Conservation (phyloP, 2,113 vertebrate genomes). For the Xenopus tropicalis region UCB_Xtro_10.0 CM004447.2:47637501-47638000, state of each 20-base stretch:
- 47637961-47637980: too few species aligned
- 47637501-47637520: too few species aligned
- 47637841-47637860: not conserved
- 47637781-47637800: conserved; percentile 9
- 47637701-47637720: conserved; percentile 9
- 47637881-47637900: too few species aligned
- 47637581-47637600: not conserved
- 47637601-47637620: not conserved
- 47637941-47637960: too few species aligned
- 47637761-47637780: not conserved
- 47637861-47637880: not conserved
- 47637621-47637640: not conserved
- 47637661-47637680: not conserved
- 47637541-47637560: too few species aligned
- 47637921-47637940: not conserved
- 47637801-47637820: not conserved
- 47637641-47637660: not conserved
- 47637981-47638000: too few species aligned
- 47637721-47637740: conserved; percentile 7
- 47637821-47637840: not conserved
- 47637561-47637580: too few species aligned
- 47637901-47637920: not conserved
- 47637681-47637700: not conserved
- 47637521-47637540: too few species aligned
- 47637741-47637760: conserved; percentile 14